A percentile compares a stretch with the other conserved stretches of the same genome.
Conservation (phyloP, 2,113 vertebrate species). For the Psilopsiagon aymara region DNA sequence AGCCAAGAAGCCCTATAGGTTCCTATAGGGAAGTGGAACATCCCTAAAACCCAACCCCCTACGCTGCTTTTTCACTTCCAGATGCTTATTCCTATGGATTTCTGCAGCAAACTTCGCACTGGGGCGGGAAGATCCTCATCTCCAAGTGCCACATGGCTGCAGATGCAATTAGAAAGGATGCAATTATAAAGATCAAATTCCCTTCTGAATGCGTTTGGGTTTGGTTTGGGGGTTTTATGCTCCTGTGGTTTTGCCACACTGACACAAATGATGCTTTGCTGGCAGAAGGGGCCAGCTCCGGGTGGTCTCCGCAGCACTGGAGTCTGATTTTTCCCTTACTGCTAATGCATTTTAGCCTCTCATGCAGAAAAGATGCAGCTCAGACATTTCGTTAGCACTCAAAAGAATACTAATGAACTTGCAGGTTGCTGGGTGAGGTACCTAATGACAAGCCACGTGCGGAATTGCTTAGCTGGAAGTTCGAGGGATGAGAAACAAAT, state of each 20-base stretch:
- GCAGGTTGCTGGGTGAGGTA: slow-evolving; percentile 38
- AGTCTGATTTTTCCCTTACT: slow-evolving; percentile 20
- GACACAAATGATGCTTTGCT: not conserved
- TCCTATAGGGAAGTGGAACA: not conserved
- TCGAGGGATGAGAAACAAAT: not conserved
- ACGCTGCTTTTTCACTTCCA: not conserved
- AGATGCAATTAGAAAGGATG: not conserved
- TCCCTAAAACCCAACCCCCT: not conserved
- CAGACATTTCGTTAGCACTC: not conserved
- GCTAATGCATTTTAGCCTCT: not conserved
- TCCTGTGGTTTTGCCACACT: not conserved
- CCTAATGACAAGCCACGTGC: slow-evolving; percentile 30
- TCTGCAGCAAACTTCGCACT: not conserved
- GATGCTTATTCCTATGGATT: not conserved
- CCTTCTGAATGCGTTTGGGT: not conserved
- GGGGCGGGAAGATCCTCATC: not conserved
- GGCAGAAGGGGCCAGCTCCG: slow-evolving; percentile 18
- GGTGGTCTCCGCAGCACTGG: not conserved
- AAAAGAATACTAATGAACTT: slow-evolving; percentile 58
- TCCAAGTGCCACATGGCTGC: not conserved
- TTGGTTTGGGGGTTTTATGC: not conserved
- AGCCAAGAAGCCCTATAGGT: not conserved
- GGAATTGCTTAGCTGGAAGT: slow-evolving; percentile 24
- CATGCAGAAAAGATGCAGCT: slow-evolving; percentile 52
- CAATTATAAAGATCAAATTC: not conserved